Base-by-base conservation (phyloP, 2,113 vertebrate genomes). In the Hypanus sabinus region DNA sequence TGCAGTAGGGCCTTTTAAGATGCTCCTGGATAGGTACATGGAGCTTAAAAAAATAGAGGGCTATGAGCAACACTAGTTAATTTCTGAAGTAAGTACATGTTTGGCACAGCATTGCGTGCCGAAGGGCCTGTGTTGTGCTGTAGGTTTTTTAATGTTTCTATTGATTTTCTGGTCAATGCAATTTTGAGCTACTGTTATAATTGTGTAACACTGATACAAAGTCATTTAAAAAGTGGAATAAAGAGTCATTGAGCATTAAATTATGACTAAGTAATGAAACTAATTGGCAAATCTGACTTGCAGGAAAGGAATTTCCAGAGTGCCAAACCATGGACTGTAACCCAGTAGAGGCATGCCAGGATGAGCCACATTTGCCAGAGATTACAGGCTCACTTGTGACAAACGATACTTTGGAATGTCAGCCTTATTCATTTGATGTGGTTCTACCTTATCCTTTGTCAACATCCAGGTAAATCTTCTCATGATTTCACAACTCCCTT, bases 201-300 rank as follows among this genome's bases (percentile, higher is more conserved):
- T 83, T 46, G 38, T 46, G 22, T 24, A 85, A 27, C 81, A 60
- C 9, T 85, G 24, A 10, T 85, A 60, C 2, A 46, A 46, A 46
- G 46, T 0, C 46, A 46, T 46, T 57, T 27, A 46, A 57, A 22
- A 57, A 85, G 38, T 27, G 57, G 27, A 85, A 85, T 8, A 55
- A 30, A 57, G 24, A 83, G 38, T 20, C 38, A 22, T 8, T 55
- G 16, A 20, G 46, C 38, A 55, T 24, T 27, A 62, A 87, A 60
- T 87, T 62, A 87, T 87, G 46, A 38, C 24, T 83, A 55, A 87
- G 55, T 87, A 88, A 14, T 62, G 57, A 88, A 24, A 62, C 57
- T 90, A 90, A 90, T 65, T 90, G 33, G 60, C n/a, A 90, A 90
- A 65, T 46, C 27, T 93, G 71, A 46, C 22, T 75, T 93, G 8